These are phyloP conservation scores for Sinotaia quadrata DNA, from an alignment of 2,888 invertebrate genomes.

Conservation along the genomic window DNA sequence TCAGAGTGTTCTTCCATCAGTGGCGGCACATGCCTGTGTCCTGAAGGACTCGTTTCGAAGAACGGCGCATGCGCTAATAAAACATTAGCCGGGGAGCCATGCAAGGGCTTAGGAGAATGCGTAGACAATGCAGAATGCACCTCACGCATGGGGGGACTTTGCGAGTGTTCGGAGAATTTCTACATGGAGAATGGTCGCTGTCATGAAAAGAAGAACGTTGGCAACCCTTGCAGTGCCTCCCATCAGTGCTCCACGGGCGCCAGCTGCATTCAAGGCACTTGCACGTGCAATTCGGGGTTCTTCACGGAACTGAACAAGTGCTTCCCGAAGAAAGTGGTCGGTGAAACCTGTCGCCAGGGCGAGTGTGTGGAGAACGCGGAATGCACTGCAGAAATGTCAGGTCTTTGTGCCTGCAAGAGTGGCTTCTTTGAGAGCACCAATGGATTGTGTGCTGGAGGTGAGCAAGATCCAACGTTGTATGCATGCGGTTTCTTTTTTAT, in stretches of 20 bases:
- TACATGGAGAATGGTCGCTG: constrained; percentile 12
- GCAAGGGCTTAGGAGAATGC: constrained; percentile 19
- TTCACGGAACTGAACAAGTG: constrained; percentile 28
- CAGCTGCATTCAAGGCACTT: constrained; percentile 13
- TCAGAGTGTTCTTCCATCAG: constrained; percentile 19
- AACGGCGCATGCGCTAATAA: constrained; percentile 10
- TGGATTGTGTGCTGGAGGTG: constrained; percentile 22
- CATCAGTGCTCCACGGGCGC: constrained; percentile 32
- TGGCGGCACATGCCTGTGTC: constrained; percentile 22
- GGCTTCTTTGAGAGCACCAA: constrained; percentile 22
- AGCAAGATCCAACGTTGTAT: not conserved
- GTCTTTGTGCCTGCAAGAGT: constrained; percentile 22
- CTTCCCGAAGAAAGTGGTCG: constrained; percentile 21
- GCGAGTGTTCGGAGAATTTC: constrained; percentile 21
- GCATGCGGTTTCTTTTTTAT: too few relatives aligned
- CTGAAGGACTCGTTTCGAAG: constrained; percentile 9
- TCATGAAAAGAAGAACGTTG: constrained; percentile 11
- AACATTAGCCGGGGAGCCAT: constrained; percentile 3
- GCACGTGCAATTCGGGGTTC: constrained; percentile 19
- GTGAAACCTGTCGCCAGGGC: constrained; percentile 16
- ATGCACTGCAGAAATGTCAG: constrained; percentile 30
- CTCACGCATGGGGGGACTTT: constrained; percentile 14
- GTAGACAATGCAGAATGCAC: constrained; percentile 20
- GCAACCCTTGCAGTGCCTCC: constrained; percentile 14
- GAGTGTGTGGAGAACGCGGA: constrained; percentile 32